Evolutionary conservation across 2,113 vertebrate genomes (phyloP).

Genomic region (Epinephelus moara): DNA sequence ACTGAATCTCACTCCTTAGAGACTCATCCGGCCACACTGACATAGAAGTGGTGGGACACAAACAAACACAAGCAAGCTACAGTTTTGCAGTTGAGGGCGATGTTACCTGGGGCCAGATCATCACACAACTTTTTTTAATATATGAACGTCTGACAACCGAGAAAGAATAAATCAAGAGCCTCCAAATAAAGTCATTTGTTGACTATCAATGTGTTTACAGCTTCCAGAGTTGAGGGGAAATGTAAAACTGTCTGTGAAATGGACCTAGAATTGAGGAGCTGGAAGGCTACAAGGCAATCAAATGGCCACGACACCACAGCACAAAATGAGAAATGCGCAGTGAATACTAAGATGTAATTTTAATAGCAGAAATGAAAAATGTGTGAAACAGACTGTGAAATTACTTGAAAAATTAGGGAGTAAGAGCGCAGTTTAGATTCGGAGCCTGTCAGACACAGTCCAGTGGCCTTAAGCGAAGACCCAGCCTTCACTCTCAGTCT

Average conservation of each 20-base stretch:
- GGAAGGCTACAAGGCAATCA: conserved; percentile 53
- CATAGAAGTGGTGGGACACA: not conserved
- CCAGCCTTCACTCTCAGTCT: not conserved
- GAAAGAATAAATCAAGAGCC: conserved; percentile 1
- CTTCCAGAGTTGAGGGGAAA: conserved; percentile 8
- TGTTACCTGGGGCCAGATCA: not conserved
- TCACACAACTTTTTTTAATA: conserved; percentile 17
- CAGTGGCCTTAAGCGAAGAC: conserved; percentile 13
- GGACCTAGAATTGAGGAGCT: conserved; percentile 37
- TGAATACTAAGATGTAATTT: conserved; percentile 57
- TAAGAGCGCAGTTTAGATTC: conserved; percentile 32
- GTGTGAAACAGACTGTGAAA: conserved; percentile 72
- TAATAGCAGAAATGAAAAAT: conserved; percentile 54
- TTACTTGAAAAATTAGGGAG: conserved; percentile 62
- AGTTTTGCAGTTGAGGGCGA: not conserved
- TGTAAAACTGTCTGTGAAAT: conserved; percentile 55
- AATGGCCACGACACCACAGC: conserved; percentile 30
- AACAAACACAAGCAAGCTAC: not conserved
- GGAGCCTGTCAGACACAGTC: conserved; percentile 45
- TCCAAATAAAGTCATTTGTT: conserved; percentile 44
- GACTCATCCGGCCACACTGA: not conserved
- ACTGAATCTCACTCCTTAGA: not conserved
- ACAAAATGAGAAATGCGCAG: conserved; percentile 26
- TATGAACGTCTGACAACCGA: not conserved
- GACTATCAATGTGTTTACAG: conserved; percentile 52